Percentiles rank a stretch among this genome's conserved stretches.
Evolutionary conservation across 2,113 vertebrate genomes (phyloP).

Genomic region (Alosa alosa): DNA sequence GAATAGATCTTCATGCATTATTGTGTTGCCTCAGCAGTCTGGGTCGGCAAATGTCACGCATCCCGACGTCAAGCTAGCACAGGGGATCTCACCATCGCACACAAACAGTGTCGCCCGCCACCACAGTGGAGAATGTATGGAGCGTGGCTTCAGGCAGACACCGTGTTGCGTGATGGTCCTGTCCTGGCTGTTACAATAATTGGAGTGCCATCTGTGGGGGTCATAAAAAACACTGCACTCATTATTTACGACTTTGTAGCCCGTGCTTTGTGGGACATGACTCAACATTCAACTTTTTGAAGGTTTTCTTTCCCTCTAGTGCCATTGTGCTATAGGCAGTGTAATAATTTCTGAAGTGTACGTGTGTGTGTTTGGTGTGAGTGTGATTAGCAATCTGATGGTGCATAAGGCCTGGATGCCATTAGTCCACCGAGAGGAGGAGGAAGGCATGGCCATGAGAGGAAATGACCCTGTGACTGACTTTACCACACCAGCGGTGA

Average conservation of each 20-base stretch:
- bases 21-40: background rate
- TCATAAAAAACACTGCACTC: background rate
- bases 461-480: constrained; percentile 9
- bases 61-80: background rate
- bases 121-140: background rate
- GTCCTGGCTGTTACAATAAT: constrained; percentile 1
- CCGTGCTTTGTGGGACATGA: background rate
- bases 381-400: background rate
- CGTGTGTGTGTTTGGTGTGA: background rate
- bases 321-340: background rate
- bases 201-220: background rate
- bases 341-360: background rate
- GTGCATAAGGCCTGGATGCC: background rate
- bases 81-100: background rate
- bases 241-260: background rate
- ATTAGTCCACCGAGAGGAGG: background rate
- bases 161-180: background rate
- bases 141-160: background rate
- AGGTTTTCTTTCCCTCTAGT: background rate
- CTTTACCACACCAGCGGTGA: background rate
- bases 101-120: background rate
- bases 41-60: background rate
- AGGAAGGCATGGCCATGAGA: background rate
- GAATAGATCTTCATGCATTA: background rate
- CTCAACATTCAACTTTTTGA: background rate